Base-by-base conservation (phyloP, 2,888 invertebrate species). In the Glomeris marginata region DNA sequence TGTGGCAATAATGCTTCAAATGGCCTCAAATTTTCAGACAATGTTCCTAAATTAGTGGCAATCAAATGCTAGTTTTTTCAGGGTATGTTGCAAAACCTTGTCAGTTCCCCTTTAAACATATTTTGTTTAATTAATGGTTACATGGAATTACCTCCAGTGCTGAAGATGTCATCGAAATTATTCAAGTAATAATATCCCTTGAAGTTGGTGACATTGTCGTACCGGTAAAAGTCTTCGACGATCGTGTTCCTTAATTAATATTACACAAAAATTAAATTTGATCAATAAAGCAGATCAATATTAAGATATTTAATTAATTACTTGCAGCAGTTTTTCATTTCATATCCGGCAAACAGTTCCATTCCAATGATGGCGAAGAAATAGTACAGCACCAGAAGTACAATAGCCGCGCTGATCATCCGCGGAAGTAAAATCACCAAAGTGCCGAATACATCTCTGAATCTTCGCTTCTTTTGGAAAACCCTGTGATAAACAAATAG, bases 301-400 rank as follows among this genome's bases (percentile, higher is more conserved):
- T n/a, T n/a, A n/a, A n/a, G n/a, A 13, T 2, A 15, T 21, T 13
- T 20, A 13, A 5, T 41, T 21, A 75, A 80, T 72, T 68, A 85
- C 84, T 76, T 74, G 71, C 88, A 88, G 67, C 87, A 88, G 65
- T 87, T 83, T 58, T 70, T 74, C 63, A 88, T 74, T 60, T 83
- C 77, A 58, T 78, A 76, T 1, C 75, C 73, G 1, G 83, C 75
- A 66, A 88, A 87, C 20, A 85, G 68, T 65, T 88, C 90, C 86
- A 88, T 88, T 47, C 86, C 88, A 61, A 88, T 77, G 57, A 90
- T 83, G 2, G 86, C 84, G 69, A 86, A 88, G 71, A 84, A 85
- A 67, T 85, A 90, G 66, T 86, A 88, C 67, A 87, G 62, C 44
- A 71, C 56, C 49, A 82, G 70, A 76, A 87, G 83, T 11, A 86